phyloP scores from a whole-genome alignment of 2,113 vertebrate species.

The Corythaeola cristata region DNA sequence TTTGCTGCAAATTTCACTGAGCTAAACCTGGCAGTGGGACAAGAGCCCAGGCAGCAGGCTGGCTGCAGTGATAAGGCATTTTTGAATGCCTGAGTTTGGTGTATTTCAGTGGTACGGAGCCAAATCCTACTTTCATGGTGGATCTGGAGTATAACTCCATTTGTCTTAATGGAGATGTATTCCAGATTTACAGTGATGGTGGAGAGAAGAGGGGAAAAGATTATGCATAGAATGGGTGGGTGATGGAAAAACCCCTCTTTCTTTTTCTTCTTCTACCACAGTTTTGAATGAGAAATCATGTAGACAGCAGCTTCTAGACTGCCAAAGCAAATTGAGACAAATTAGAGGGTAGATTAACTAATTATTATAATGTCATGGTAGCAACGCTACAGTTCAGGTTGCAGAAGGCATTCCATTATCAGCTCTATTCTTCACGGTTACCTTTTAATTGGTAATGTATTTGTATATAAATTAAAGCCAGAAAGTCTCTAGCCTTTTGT shows the following conservation, averaged over 20 bases:
- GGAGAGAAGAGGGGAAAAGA: not conserved
- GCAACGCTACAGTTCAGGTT: not conserved
- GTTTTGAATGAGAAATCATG: conserved; percentile 4
- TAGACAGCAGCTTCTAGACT: conserved; percentile 1
- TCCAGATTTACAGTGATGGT: not conserved
- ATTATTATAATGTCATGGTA: conserved; percentile 32
- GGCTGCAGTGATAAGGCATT: not conserved
- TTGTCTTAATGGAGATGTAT: conserved; percentile 23
- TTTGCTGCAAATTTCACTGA: not conserved
- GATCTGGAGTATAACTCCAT: not conserved
- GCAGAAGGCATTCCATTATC: conserved; percentile 35
- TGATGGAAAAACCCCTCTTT: not conserved
- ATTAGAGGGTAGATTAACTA: conserved; percentile 45
- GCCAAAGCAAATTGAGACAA: conserved; percentile 51
- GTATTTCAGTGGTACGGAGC: not conserved
- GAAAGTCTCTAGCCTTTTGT: conserved; percentile 6
- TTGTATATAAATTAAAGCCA: conserved; percentile 20
- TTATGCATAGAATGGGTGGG: not conserved
- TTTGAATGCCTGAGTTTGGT: not conserved
- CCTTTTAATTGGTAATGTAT: conserved; percentile 48
- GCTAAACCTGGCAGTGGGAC: not conserved
- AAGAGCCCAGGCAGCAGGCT: not conserved
- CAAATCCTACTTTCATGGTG: not conserved
- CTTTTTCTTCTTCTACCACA: not conserved
- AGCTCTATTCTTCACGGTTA: conserved; percentile 23